These are phyloP conservation scores for Eupeodes corollae DNA, from an alignment of 1,140 invertebrate genomes.

Conservation along the genomic window DNA sequence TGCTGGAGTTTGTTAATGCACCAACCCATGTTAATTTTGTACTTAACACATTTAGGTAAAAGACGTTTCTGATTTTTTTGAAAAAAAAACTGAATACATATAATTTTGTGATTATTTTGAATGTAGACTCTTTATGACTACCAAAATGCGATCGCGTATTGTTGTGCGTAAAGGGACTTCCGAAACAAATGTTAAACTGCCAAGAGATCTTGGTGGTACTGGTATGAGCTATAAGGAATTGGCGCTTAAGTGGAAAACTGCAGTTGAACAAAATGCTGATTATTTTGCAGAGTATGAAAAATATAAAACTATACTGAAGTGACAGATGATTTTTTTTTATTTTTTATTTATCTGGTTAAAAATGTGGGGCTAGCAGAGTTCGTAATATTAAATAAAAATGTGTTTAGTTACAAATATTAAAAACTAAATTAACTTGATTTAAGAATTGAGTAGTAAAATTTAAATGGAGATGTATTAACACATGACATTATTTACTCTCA, in stretches of 20 bases:
- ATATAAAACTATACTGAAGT: conserved; percentile 37
- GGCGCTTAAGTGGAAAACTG: conserved; percentile 45
- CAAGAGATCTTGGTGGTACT: conserved; percentile 48
- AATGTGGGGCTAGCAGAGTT: too few species aligned
- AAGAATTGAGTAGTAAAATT: too few species aligned
- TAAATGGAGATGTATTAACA: too few species aligned
- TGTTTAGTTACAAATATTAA: too few species aligned
- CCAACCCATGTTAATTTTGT: conserved; percentile 55
- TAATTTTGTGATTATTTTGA: not conserved
- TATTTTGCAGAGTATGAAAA: conserved; percentile 49
- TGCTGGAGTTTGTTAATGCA: conserved; percentile 59
- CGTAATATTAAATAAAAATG: too few species aligned
- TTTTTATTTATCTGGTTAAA: too few species aligned
- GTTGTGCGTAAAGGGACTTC: conserved; percentile 37
- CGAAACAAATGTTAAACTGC: conserved; percentile 42
- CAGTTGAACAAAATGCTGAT: conserved; percentile 38
- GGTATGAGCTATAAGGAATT: conserved; percentile 41
- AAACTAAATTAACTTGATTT: too few species aligned
- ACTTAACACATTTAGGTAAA: conserved; percentile 51
- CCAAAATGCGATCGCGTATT: conserved; percentile 50
- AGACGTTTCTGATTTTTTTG: not conserved
- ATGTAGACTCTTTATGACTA: conserved; percentile 48
- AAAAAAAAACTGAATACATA: too few species aligned
- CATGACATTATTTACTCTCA: too few species aligned
- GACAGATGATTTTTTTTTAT: too few species aligned